These are phyloP conservation scores for Zosterops lateralis DNA, from an alignment of 2,113 vertebrate species.

Conservation along the genomic window DNA sequence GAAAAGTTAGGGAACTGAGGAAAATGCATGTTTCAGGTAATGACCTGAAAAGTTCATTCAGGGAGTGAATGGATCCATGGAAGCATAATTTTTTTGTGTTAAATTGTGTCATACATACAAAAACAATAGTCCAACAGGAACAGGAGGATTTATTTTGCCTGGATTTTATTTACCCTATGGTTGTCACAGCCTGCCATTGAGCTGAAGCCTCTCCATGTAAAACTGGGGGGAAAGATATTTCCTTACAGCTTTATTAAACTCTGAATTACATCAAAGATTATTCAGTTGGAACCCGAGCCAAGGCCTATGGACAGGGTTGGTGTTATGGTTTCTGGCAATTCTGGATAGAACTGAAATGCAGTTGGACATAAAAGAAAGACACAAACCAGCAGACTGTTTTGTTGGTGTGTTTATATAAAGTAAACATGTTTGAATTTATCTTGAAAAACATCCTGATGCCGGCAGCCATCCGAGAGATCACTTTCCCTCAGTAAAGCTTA, in stretches of 20 bases:
- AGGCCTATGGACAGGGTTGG: neutral
- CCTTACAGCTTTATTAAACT: neutral
- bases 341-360: constrained; percentile 8
- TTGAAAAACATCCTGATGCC: neutral
- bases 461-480: neutral
- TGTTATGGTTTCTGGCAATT: constrained; percentile 36
- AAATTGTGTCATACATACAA: neutral
- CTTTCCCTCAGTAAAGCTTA: neutral
- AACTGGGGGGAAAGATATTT: neutral
- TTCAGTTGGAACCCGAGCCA: neutral
- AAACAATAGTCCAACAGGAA: neutral
- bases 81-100: neutral
- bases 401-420: neutral
- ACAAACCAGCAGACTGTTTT: neutral
- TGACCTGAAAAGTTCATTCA: neutral
- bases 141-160: neutral
- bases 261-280: neutral
- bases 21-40: neutral
- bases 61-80: neutral
- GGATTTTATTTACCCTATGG: neutral
- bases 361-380: neutral
- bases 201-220: neutral
- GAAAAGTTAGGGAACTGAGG: neutral
- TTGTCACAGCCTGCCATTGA: neutral
- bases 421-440: constrained; percentile 8